Percentiles rank a stretch among this genome's conserved stretches.
Conservation (phyloP, 2,888 invertebrate genomes). For the Trichogramma dendrolimi region DNA sequence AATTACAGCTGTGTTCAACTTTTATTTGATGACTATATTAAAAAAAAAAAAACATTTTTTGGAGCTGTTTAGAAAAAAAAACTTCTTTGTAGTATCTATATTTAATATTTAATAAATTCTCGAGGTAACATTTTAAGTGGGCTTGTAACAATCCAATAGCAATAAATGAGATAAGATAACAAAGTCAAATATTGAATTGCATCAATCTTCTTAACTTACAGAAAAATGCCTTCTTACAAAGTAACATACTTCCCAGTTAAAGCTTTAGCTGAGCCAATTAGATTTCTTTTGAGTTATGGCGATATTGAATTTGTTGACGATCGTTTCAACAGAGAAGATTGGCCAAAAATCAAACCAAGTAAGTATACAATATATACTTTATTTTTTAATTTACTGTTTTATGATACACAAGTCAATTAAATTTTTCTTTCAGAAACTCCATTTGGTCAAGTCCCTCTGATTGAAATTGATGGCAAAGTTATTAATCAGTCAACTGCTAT, state of each 20-base stretch:
- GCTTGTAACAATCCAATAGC: no score
- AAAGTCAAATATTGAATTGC: no score
- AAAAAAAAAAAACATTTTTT: no score
- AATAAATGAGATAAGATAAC: no score
- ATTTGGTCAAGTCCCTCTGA: constrained; percentile 62
- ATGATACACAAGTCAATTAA: no score
- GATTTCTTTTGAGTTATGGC: constrained; percentile 49
- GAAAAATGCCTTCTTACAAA: constrained; percentile 42
- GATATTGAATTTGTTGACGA: constrained; percentile 48
- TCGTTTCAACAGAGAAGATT: constrained; percentile 42
- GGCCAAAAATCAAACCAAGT: constrained; percentile 45
- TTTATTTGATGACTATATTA: no score
- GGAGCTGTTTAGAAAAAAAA: no score
- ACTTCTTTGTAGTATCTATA: no score
- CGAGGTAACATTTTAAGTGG: no score
- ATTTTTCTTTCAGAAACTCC: constrained; percentile 56
- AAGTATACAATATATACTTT: constrained; percentile 20
- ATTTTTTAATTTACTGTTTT: background rate
- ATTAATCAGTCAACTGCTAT: constrained; percentile 62
- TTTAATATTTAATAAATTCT: no score
- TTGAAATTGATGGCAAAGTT: constrained; percentile 62
- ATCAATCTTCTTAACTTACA: background rate
- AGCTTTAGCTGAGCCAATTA: constrained; percentile 51
- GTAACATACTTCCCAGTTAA: constrained; percentile 50
- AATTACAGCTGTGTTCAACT: no score